These are phyloP conservation scores for Murina feae DNA, from an alignment of 2,113 vertebrate species.

Conservation along the genomic window DNA sequence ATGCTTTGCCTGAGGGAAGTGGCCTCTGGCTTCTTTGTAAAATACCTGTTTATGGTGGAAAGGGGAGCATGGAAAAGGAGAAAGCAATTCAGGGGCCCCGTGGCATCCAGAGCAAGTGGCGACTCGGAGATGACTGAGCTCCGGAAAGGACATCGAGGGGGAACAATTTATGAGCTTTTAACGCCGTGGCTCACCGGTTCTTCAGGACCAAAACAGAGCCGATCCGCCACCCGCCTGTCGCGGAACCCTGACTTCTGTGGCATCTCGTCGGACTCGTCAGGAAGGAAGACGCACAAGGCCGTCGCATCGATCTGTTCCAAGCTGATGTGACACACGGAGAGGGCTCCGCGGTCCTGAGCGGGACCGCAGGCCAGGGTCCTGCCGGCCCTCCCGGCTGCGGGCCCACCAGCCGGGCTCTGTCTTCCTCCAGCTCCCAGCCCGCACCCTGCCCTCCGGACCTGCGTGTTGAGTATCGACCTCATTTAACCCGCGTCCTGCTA, in stretches of 20 bases:
- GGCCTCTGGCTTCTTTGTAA: neutral
- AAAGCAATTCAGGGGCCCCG: neutral
- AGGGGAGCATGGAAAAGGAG: neutral
- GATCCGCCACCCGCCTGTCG: neutral
- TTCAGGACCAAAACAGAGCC: slow-evolving; percentile 7
- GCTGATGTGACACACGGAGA: neutral
- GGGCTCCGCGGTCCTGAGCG: neutral
- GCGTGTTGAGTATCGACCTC: neutral
- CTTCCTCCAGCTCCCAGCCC: neutral
- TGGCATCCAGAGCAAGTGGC: neutral
- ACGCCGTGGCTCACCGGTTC: neutral
- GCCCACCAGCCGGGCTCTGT: neutral
- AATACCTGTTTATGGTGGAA: neutral
- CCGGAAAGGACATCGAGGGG: neutral
- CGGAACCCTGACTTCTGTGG: neutral
- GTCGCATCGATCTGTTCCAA: neutral
- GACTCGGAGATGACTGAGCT: neutral
- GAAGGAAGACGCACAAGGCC: neutral
- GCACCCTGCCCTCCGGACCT: neutral
- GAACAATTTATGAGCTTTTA: neutral
- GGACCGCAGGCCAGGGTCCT: neutral
- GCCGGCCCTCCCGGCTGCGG: neutral
- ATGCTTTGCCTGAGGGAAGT: neutral
- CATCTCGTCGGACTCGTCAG: neutral
- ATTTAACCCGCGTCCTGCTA: neutral